These are phyloP conservation scores for Cryptoprocta ferox DNA, from an alignment of 2,797 vertebrate genomes.

Conservation along the genomic window DNA sequence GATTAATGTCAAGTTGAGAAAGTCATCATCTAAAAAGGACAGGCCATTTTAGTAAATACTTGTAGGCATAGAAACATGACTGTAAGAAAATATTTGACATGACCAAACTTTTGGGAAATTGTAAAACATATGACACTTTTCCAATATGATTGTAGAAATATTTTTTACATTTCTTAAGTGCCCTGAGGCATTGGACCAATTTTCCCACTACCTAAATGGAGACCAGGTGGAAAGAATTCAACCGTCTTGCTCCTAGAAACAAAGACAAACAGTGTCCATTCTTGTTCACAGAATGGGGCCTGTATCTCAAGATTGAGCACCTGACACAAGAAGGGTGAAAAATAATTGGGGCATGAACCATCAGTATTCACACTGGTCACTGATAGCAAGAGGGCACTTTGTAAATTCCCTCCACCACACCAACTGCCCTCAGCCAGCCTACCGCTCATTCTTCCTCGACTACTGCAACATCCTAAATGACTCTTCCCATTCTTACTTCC, in stretches of 20 bases:
- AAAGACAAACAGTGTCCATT: background rate
- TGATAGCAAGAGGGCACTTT: background rate
- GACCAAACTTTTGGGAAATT: background rate
- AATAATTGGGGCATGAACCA: background rate
- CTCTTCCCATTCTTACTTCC: background rate
- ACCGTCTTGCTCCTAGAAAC: background rate
- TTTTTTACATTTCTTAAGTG: background rate
- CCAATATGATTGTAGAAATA: background rate
- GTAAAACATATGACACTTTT: background rate
- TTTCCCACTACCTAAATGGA: background rate
- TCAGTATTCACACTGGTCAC: background rate
- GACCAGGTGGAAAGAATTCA: background rate
- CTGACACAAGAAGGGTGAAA: background rate
- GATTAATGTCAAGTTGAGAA: slow-evolving; percentile 9
- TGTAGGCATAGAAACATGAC: background rate
- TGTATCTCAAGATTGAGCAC: background rate
- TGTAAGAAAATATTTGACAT: background rate
- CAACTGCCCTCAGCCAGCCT: background rate
- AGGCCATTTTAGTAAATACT: background rate
- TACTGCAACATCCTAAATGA: background rate
- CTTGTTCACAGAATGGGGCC: background rate
- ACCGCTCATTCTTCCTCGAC: background rate
- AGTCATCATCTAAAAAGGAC: background rate
- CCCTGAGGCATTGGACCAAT: background rate
- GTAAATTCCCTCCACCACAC: background rate